Evolutionary conservation across 2,797 vertebrate genomes (phyloP).

Genomic region (Sebastes nivosus): DNA sequence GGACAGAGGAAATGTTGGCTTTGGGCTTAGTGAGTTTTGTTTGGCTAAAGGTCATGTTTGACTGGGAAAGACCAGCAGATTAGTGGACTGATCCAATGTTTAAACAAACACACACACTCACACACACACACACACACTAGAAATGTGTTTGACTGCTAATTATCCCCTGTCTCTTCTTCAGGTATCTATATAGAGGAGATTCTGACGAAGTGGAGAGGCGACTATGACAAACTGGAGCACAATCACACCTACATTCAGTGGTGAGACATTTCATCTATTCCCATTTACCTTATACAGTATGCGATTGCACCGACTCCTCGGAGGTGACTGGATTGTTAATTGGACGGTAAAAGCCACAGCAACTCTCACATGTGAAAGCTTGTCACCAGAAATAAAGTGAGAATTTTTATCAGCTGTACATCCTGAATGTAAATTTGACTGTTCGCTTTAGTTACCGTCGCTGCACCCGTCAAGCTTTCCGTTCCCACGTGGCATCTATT

Average conservation of each 20-base stretch:
- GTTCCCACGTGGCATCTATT: not conserved
- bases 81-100: constrained; percentile 60
- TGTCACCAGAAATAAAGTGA: not conserved
- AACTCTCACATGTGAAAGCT: not conserved
- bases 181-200: constrained; percentile 98
- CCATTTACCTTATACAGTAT: not conserved
- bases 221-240: constrained; percentile 98
- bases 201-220: constrained; percentile 95
- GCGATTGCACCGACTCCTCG: not conserved
- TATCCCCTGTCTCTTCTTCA: constrained; percentile 63
- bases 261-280: constrained; percentile 77
- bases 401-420: not conserved
- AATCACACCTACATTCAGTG: constrained; percentile 99
- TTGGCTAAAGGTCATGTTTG: constrained; percentile 66
- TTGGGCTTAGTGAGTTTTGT: constrained; percentile 47
- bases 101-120: constrained; percentile 24
- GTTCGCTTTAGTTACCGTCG: not conserved
- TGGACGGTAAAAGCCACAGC: not conserved
- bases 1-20: constrained; percentile 18
- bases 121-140: constrained; percentile 20
- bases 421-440: not conserved
- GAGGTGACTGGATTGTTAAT: not conserved
- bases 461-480: not conserved
- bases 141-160: constrained; percentile 11
- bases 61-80: constrained; percentile 54